Conservation (phyloP, 2,888 invertebrate genomes). For the Vanessa cardui region DNA sequence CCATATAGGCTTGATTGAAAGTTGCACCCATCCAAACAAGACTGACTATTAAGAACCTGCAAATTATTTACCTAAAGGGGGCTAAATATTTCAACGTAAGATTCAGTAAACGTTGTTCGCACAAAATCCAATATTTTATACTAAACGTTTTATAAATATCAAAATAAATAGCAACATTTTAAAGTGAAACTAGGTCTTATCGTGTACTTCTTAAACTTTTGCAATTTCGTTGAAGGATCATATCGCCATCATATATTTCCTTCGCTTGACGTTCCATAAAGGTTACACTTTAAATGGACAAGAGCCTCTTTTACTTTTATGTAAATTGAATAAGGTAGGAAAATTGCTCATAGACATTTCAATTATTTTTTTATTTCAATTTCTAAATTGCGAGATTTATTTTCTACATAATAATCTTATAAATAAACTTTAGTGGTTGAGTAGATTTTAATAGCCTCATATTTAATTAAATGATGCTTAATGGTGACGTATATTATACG, state of each 20-base stretch:
- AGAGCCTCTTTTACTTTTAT: constrained; percentile 24
- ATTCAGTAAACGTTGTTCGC: no score
- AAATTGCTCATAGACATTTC: neutral
- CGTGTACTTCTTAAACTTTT: constrained; percentile 36
- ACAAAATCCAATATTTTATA: neutral
- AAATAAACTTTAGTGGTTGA: no score
- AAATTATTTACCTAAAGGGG: no score
- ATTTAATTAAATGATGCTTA: no score
- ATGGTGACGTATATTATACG: no score
- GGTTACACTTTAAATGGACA: constrained; percentile 32
- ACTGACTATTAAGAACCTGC: no score
- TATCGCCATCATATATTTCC: constrained; percentile 35
- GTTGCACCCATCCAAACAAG: no score
- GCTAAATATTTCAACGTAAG: no score
- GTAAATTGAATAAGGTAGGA: constrained; percentile 20
- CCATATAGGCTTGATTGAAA: no score
- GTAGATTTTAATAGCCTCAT: no score
- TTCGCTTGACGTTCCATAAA: constrained; percentile 35
- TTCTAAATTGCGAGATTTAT: no score
- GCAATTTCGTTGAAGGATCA: constrained; percentile 37
- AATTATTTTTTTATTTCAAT: neutral
- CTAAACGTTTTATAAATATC: neutral
- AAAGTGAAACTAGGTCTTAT: constrained; percentile 25
- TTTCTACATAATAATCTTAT: no score
- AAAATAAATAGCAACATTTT: constrained; percentile 16